Evolutionary conservation across 2,888 invertebrate species (phyloP), one percentile per base, ranked within the genome.

Genomic region (Netelia melanura): DNA sequence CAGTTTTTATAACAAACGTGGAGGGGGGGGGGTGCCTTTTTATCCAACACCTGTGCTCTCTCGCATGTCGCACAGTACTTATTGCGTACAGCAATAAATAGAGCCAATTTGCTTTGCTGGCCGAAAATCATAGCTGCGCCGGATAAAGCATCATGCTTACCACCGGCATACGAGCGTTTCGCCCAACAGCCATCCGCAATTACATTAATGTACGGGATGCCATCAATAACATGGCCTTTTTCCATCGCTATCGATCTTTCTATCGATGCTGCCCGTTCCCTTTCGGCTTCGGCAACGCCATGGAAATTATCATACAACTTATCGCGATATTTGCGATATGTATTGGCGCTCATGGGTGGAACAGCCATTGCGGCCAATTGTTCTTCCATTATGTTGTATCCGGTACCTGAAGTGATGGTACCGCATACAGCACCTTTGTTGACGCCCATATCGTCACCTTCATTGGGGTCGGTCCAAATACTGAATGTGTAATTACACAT

Each of bases 1-100:
- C 88, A 91, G 80, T 91, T 91, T 76, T 88, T 88, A 81, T 83
- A 90, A 75, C 89, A 90, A 14, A 52, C 61, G 72, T 90, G 89
- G n/a, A n/a, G n/a, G n/a, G n/a, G n/a, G n/a, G n/a, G n/a, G n/a
- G n/a, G 23, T 71, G 64, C n/a, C 5, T 52, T 14, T 52, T 56
- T n/a, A n/a, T 56, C 21, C 17, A 3, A 21, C 8, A 10, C 0
- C 5, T 21, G 30, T 56, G n/a, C 8, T n/a, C 56, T 5, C 5
- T 48, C 25, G 1, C 30, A 79, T 89, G 89, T 14, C 9, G 85
- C 61, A 74, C 89, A 89, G 71, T 84, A 88, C 71, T 89, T 89
- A 77, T 90, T 90, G 9, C 86, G 56, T 9, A 89, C 84, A 17
- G 87, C 89, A 25, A 88, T 68, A 65, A 80, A 88, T n/a, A 90